Base-by-base conservation (phyloP, 1,140 invertebrate genomes). In the Ceratitis capitata region DNA sequence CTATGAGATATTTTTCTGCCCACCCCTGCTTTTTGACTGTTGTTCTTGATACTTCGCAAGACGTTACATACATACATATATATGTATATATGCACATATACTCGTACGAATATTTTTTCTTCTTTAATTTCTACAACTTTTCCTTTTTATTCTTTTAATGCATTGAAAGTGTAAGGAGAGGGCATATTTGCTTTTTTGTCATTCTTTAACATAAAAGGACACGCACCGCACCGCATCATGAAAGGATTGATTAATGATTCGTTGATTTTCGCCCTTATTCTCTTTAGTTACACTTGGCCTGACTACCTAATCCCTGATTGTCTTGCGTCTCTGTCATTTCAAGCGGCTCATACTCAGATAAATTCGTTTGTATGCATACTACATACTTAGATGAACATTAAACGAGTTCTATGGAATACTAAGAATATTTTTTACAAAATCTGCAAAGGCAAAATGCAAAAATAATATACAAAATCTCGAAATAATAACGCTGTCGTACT, bases 191-290 rank as follows among this genome's bases (percentile, higher is more conserved):
- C 58, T 86, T 88, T 85, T 88, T 85, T 86, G 86, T 87, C 86
- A 87, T 87, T 89, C 87, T 91, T 87, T 87, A 89, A 91, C 90
- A 91, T 91, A 91, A 91, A 91, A 91, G 90, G 90, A 91, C 90
- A 91, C 90, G 90, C 90, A 91, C 90, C 90, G 90, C 90, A 88
- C 90, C 90, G 90, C 90, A 91, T 91, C 90, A 91, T 91, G 90
- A 91, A 91, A 91, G 90, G 90, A 91, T 91, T 91, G 90, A 91
- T 91, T 91, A 91, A 91, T 91, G 90, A 91, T 91, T 91, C 90
- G 88, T 91, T 91, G 90, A 91, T 91, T 91, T 90, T 91, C 90
- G 90, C 90, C 90, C 90, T 91, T 91, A 91, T 91, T 91, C 90
- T 89, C 90, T 91, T 91, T 90, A 91, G 89, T 91, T 91, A 91